Evolutionary conservation across 2,888 invertebrate species (phyloP), one percentile per base, ranked within the genome.

Genomic region (Apodemia mormo): DNA sequence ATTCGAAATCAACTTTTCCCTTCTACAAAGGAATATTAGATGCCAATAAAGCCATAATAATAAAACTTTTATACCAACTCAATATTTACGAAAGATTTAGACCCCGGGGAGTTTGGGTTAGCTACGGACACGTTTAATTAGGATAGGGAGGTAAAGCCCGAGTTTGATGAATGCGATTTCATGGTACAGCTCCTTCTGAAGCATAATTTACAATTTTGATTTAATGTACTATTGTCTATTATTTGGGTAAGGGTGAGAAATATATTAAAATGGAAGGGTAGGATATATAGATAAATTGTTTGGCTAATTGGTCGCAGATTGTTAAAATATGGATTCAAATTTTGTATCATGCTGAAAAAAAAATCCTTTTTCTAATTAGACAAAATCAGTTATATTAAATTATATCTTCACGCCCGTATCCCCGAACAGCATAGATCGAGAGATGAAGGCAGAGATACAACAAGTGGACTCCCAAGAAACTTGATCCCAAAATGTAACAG

Each of bases 141-240:
- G 89, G 85, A 85, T 84, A 81, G 83, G 85, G 81, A 84, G 88
- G 86, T 89, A 89, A 89, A 90, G 89, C 84, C 83, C 87, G 92
- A 92, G 90, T 91, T 90, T 90, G 92, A 91, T 91, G 90, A 90
- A 92, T 91, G 88, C 87, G 89, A 92, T 89, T 89, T 86, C 85
- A 86, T 85, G 86, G 86, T 85, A 85, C 83, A 84, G 80, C 82
- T 82, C 75, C 30, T 37, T 70, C 70, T 71, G 69, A 67, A 80
- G 82, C 80, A 82, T 85, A 85, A 90, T 89, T 89, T 87, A 85
- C 85, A 87, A 90, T 90, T 89, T 61, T 61, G 33, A 61, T 61
- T 61, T 61, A 30, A 61, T 33, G 12, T 61, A 61, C 33, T 61
- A 61, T 30, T 61, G 33, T 61, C 33, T 61, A 12, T 49, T 49